phyloP scores from a whole-genome alignment of 1,140 invertebrate genomes.

The Coptotermes formosanus region DNA sequence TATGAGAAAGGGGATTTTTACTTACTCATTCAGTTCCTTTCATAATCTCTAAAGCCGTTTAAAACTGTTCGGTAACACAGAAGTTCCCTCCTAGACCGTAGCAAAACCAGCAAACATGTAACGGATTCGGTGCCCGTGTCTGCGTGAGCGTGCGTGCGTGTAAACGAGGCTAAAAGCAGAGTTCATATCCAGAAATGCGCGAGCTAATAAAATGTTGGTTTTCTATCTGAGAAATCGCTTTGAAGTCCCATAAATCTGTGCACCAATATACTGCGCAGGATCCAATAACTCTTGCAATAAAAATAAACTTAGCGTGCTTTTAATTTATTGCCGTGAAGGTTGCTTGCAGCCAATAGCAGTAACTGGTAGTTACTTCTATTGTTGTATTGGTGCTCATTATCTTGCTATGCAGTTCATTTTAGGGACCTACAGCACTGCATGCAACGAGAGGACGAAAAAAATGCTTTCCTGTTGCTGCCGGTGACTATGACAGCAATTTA shows the following conservation, averaged over 20 bases:
- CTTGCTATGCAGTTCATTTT: background rate
- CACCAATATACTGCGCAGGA: background rate
- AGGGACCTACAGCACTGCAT: background rate
- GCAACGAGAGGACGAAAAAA: background rate
- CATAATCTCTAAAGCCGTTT: too few relatives aligned
- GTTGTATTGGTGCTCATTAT: background rate
- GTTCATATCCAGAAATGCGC: background rate
- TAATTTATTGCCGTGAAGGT: background rate
- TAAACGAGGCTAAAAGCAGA: background rate
- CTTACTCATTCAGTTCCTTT: too few relatives aligned
- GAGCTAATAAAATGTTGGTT: background rate
- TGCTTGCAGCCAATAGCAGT: background rate
- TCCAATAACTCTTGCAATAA: conserved; percentile 2
- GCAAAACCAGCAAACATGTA: too few relatives aligned
- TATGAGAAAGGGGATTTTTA: too few relatives aligned
- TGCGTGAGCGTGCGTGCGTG: too few relatives aligned
- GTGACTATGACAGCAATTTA: background rate
- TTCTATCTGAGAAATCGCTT: background rate
- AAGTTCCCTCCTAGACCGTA: too few relatives aligned
- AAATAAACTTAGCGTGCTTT: background rate
- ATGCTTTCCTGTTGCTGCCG: background rate
- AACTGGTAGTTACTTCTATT: background rate
- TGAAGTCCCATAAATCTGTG: background rate
- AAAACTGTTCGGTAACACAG: too few relatives aligned
- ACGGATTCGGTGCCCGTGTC: too few relatives aligned